Base-by-base conservation (phyloP, 2,888 invertebrate genomes). In the Nymphalis urticae region DNA sequence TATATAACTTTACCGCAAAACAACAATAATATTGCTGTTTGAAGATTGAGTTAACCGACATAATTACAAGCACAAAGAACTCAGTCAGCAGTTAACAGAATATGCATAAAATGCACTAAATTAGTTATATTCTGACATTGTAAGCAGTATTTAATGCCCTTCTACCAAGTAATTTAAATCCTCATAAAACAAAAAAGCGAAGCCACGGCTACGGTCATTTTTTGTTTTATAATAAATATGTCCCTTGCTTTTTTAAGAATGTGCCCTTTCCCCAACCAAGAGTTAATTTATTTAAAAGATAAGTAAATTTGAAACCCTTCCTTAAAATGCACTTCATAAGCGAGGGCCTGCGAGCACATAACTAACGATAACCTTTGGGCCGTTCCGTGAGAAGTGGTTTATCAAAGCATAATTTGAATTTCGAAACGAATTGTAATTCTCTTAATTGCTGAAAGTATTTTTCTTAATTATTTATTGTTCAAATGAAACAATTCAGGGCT, bases 221-320 rank as follows among this genome's bases (percentile, higher is more conserved):
- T 21, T 27, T 53, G 16, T 16, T 24, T 53, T 53, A 16, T 53
- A 16, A 24, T 27, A 16, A 21, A 53, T 13, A 21, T 53, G 10
- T 13, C 13, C 13, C 3, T 13, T 13, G 42, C 42, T 13, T 36
- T 36, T 56, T 56, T 32, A 36, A 32, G 17, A 56, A 27, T 16
- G 32, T 56, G n/a, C 8, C 10, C 56, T 36, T 36, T 32, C 13
- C 21, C 17, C 7, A 10, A 59, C n/a, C 17, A 59, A 59, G 19
- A 60, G 60, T 16, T 62, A 48, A 66, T 66, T 62, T 62, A 62
- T 66, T 36, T 21, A 27, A 54, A 10, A 66, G 61, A 66, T 66
- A 62, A 66, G 53, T 50, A 48, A 59, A 66, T 56, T 56, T 56
- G 56, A 62, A 47, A 62, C 66, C 66, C 66, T 66, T 62, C 53